These are phyloP conservation scores for Chlorocebus sabaeus DNA, from an alignment of 2,113 vertebrate genomes.

Conservation along the genomic window DNA sequence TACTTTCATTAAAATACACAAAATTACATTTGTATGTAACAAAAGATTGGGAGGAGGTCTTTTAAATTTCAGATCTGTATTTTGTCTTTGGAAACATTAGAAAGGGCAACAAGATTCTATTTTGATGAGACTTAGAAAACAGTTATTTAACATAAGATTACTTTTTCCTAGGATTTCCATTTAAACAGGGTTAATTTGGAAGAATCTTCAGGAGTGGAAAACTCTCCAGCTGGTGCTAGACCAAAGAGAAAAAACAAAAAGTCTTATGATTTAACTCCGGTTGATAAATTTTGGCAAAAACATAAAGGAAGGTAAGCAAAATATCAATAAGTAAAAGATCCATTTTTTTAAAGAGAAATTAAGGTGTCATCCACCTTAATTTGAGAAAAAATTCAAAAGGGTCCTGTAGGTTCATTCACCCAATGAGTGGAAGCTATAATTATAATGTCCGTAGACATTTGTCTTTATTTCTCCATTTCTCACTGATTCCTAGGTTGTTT, in stretches of 20 bases:
- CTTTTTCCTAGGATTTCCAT: slow-evolving; percentile 91
- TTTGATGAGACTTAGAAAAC: not conserved
- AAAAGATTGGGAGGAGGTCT: not conserved
- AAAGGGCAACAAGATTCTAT: not conserved
- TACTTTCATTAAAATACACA: slow-evolving; percentile 6
- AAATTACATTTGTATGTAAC: not conserved
- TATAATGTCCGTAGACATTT: not conserved
- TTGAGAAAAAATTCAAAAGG: not conserved
- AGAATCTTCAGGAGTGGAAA: slow-evolving; percentile 89
- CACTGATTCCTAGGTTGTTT: not conserved
- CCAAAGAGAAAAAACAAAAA: slow-evolving; percentile 98
- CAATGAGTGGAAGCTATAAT: not conserved
- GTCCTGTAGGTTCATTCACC: not conserved
- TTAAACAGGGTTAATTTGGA: slow-evolving; percentile 95
- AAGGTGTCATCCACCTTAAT: not conserved
- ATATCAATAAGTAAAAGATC: slow-evolving; percentile 25
- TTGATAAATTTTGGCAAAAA: slow-evolving; percentile 98
- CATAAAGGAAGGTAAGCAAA: slow-evolving; percentile 96
- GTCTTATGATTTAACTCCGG: slow-evolving; percentile 94
- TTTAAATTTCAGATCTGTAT: slow-evolving; percentile 21
- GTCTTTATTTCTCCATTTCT: not conserved
- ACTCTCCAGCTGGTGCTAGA: slow-evolving; percentile 92
- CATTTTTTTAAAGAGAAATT: not conserved
- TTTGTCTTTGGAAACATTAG: slow-evolving; percentile 37
- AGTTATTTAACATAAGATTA: slow-evolving; percentile 46